Evolutionary conservation across 2,797 vertebrate genomes (phyloP).

Genomic region (Orientallactaga sibirica): DNA sequence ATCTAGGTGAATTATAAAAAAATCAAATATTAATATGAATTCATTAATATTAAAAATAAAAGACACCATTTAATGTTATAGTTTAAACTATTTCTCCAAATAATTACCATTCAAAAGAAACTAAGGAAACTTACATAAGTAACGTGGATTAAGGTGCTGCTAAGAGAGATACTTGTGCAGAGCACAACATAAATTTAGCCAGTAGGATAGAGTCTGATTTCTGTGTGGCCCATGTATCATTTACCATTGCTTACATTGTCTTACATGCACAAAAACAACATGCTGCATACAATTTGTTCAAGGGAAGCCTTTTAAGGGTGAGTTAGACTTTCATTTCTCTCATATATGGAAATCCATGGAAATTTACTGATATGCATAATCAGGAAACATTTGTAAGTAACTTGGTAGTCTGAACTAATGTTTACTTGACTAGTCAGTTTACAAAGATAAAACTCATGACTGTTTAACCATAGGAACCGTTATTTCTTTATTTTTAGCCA

Average conservation of each 20-base stretch:
- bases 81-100: conserved; percentile 18
- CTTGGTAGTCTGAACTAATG: not conserved
- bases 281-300: not conserved
- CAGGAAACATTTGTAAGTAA: not conserved
- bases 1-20: not conserved
- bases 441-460: not conserved
- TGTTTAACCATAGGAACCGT: not conserved
- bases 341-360: not conserved
- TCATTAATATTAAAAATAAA: conserved; percentile 40
- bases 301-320: not conserved
- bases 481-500: not conserved
- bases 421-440: not conserved
- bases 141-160: not conserved
- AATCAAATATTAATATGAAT: not conserved
- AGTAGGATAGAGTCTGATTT: not conserved
- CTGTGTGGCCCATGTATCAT: no score
- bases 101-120: not conserved
- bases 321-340: not conserved
- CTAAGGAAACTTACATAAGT: not conserved
- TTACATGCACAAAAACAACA: not conserved
- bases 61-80: not conserved
- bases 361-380: not conserved
- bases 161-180: not conserved
- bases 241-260: not conserved
- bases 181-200: not conserved